Base-by-base conservation (phyloP, 2,888 invertebrate genomes). In the Nymphalis polychloros region DNA sequence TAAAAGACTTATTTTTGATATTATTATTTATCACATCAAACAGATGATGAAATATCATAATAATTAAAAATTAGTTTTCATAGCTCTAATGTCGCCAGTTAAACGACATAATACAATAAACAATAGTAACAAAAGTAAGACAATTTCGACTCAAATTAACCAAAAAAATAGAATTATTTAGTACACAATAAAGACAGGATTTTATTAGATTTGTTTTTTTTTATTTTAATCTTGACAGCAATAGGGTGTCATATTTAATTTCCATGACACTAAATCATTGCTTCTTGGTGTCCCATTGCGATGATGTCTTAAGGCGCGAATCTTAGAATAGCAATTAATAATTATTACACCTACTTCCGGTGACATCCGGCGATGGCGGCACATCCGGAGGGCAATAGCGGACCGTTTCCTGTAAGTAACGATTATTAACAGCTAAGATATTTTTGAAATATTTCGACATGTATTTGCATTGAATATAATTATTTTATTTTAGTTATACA, bases 311-410 rank as follows among this genome's bases (percentile, higher is more conserved):
- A 84, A 87, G 88, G 81, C 81, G 77, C 71, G 78, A 72, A 76
- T 83, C 81, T 81, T 80, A 81, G 82, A 76, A 80, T 75, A 81
- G 87, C 89, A 89, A 90, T 92, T 90, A 90, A 92, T 90, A 91
- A 92, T 91, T 89, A 91, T 91, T 88, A 85, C 90, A 86, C 86
- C 83, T 84, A 87, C 84, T 88, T 91, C 90, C 90, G 89, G 86
- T 78, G 77, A 79, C 80, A 83, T 89, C 86, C 86, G 81, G 85
- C 73, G 64, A 82, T 81, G 83, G 82, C 76, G 79, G 79, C 77
- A 80, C 80, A 81, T 89, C 88, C 89, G 82, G 81, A 77, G 79
- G 72, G 78, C 79, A 81, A 82, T 81, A 73, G 78, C 73, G 73
- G 75, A 60, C 77, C 74, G 81, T 81, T 82, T 82, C 79, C 84